Evolutionary conservation across 2,888 invertebrate species (phyloP).

Genomic region (Trissolcus brochymenae): DNA sequence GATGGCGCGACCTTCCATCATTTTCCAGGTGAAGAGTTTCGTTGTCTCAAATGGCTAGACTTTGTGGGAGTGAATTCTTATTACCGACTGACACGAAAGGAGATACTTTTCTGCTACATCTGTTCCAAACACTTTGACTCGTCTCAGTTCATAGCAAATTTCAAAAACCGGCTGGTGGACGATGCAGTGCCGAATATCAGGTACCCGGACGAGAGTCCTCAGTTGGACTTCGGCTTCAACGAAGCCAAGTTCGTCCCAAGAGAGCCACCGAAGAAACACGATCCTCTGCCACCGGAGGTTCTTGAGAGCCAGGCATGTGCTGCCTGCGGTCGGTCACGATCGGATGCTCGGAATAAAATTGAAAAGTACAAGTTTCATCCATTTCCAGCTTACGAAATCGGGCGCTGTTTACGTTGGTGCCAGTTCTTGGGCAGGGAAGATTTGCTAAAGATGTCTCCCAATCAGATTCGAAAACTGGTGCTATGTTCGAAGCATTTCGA

Average conservation of each 20-base stretch:
- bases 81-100: constrained; percentile 73
- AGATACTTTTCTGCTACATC: constrained; percentile 74
- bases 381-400: constrained; percentile 74
- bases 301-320: constrained; percentile 74
- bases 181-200: constrained; percentile 71
- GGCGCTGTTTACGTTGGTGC: constrained; percentile 74
- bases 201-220: constrained; percentile 61
- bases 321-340: constrained; percentile 71
- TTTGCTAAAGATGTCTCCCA: constrained; percentile 74
- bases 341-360: constrained; percentile 70
- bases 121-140: constrained; percentile 73
- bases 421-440: constrained; percentile 74
- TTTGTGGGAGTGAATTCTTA: constrained; percentile 74
- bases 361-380: constrained; percentile 74
- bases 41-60: constrained; percentile 73
- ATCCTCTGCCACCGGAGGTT: constrained; percentile 66
- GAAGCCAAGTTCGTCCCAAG: constrained; percentile 42
- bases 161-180: constrained; percentile 67
- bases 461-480: constrained; percentile 73
- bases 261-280: constrained; percentile 64
- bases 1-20: constrained; percentile 74
- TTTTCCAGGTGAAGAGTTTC: constrained; percentile 74
- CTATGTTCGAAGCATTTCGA: constrained; percentile 74
- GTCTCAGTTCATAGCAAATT: constrained; percentile 69
- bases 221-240: constrained; percentile 58